A percentile compares a stretch with the other conserved stretches of the same genome.
phyloP scores from a whole-genome alignment of 1,140 invertebrate genomes.

The Sinella curviseta region DNA sequence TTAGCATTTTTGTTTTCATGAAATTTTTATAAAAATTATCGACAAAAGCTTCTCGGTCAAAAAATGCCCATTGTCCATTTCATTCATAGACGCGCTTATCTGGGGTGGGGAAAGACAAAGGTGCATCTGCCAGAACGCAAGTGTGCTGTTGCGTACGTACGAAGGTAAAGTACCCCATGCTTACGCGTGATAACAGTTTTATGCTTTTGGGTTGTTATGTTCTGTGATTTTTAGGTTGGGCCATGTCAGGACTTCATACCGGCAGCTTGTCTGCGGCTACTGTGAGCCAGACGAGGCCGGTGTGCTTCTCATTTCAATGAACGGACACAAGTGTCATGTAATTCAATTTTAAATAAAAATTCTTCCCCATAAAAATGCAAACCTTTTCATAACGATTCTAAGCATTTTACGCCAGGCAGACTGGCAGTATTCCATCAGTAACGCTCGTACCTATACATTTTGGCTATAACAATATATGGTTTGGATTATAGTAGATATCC shows the following conservation, averaged over 20 bases:
- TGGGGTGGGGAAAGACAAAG: background rate
- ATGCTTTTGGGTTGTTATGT: background rate
- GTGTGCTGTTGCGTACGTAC: no score
- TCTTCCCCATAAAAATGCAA: background rate
- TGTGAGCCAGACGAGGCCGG: background rate
- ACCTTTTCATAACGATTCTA: background rate
- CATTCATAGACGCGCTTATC: background rate
- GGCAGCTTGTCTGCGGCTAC: background rate
- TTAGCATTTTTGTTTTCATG: slow-evolving; percentile 1
- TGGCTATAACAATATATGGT: no score
- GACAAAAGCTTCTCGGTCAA: slow-evolving; percentile 2
- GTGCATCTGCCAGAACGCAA: background rate
- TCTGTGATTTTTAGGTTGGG: no score
- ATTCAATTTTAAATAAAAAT: slow-evolving; percentile 9
- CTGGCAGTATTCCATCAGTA: no score
- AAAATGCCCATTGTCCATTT: slow-evolving; percentile 26
- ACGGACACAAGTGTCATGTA: slow-evolving; percentile 6
- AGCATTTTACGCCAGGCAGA: background rate
- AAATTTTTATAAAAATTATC: slow-evolving; percentile 17
- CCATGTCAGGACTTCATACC: background rate
- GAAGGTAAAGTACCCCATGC: background rate
- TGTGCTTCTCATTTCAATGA: background rate
- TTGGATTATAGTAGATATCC: no score
- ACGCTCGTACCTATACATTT: no score
- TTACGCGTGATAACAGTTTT: background rate